Base-by-base conservation (phyloP, 2,888 invertebrate genomes). In the Brachycybe producta region DNA sequence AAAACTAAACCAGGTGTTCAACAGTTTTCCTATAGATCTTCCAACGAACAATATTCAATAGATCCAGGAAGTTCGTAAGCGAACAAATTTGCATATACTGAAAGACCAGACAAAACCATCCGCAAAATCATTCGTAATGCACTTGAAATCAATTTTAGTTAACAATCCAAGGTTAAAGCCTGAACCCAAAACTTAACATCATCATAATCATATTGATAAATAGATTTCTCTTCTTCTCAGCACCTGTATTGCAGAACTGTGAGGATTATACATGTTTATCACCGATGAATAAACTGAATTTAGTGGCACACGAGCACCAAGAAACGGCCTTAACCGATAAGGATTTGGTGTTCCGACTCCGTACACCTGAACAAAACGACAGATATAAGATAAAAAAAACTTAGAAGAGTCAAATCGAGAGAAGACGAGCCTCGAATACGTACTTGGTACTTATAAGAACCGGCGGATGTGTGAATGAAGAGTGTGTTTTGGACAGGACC, bases 191-290 rank as follows among this genome's bases (percentile, higher is more conserved):
- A n/a, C n/a, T n/a, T n/a, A n/a, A n/a, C n/a, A n/a, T n/a, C n/a
- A n/a, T n/a, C n/a, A n/a, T n/a, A n/a, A n/a, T n/a, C n/a, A n/a
- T n/a, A n/a, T n/a, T n/a, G n/a, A n/a, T n/a, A n/a, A n/a, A n/a
- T n/a, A n/a, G n/a, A n/a, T n/a, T n/a, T n/a, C n/a, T n/a, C n/a
- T n/a, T n/a, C n/a, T n/a, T n/a, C n/a, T n/a, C n/a, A n/a, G 65
- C 68, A 87, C 85, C 78, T 91, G 88, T 67, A 94, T 75, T 52
- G 85, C 76, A 61, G 79, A 77, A 60, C 79, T 75, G 66, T 90
- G 85, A 57, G 97, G 97, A 77, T 98, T 98, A 73, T 92, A 84
- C 74, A 98, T 78, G 61, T 82, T 79, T 65, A 97, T 85, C 65
- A 85, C 74, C 53, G 91, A 86, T 62, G 84, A 79, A 64, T 90